These are phyloP conservation scores for Elephas maximus DNA, from an alignment of 2,113 vertebrate genomes.

Conservation along the genomic window DNA sequence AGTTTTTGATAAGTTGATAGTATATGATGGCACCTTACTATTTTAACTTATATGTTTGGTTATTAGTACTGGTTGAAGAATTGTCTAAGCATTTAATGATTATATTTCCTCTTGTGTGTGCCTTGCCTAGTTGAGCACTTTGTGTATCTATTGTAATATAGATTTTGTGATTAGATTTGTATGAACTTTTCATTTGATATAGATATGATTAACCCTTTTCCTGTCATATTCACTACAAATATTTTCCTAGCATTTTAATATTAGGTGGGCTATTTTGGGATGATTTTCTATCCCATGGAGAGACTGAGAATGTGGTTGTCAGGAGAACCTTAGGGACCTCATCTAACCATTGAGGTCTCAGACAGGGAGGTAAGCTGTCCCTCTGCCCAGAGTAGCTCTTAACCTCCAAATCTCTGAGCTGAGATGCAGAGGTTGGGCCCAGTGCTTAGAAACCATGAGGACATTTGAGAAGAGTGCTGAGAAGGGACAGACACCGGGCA, in stretches of 20 bases:
- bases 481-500: neutral
- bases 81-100: neutral
- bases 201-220: neutral
- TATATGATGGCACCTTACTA: neutral
- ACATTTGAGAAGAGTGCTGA: neutral
- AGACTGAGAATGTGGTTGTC: neutral
- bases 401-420: accelerated
- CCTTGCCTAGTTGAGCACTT: neutral
- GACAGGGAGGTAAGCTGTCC: no score
- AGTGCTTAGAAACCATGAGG: accelerated
- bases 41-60: neutral
- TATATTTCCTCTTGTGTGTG: neutral
- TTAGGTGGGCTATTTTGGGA: neutral
- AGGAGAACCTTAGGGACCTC: neutral
- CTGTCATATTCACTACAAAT: neutral
- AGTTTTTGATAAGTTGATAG: neutral
- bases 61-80: neutral
- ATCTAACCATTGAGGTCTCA: neutral
- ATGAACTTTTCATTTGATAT: neutral
- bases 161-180: neutral
- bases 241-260: neutral
- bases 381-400: neutral
- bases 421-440: accelerated
- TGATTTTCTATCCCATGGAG: neutral
- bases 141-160: neutral